These are phyloP conservation scores for Calyptommatus sinebrachiatus DNA, from an alignment of 2,113 vertebrate species.

Conservation along the genomic window DNA sequence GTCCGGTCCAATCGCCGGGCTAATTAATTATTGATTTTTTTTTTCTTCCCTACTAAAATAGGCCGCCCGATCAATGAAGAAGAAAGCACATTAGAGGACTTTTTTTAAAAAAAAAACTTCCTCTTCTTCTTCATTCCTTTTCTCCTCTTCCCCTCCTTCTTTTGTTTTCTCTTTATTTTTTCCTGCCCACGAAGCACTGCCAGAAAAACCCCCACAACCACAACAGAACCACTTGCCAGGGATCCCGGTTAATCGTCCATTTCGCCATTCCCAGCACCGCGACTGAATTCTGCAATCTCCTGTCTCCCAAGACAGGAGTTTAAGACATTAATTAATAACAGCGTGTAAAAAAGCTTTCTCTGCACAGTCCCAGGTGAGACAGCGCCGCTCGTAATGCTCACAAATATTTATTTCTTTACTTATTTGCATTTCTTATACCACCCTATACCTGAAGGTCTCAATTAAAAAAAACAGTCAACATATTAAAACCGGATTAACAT, in stretches of 20 bases:
- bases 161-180: neutral
- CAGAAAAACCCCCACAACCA: neutral
- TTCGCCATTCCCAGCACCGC: neutral
- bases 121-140: neutral
- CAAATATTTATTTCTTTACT: no score
- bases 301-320: neutral
- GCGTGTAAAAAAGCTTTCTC: neutral
- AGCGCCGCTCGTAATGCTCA: no score
- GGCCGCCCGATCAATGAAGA: neutral
- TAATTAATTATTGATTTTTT: slow-evolving; percentile 35
- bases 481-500: no score
- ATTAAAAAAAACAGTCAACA: no score
- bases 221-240: neutral
- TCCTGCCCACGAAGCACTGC: neutral
- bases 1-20: neutral
- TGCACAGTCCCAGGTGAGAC: neutral
- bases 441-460: no score
- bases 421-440: no score
- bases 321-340: neutral
- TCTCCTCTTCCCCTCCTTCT: neutral
- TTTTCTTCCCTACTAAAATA: slow-evolving; percentile 1
- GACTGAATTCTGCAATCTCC: neutral
- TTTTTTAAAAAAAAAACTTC: neutral
- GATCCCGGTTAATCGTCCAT: neutral
- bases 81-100: slow-evolving; percentile 13